Evolutionary conservation across 92 coral and sea anemone species (phyloP).

Genomic region (Virgularia gustaviana): DNA sequence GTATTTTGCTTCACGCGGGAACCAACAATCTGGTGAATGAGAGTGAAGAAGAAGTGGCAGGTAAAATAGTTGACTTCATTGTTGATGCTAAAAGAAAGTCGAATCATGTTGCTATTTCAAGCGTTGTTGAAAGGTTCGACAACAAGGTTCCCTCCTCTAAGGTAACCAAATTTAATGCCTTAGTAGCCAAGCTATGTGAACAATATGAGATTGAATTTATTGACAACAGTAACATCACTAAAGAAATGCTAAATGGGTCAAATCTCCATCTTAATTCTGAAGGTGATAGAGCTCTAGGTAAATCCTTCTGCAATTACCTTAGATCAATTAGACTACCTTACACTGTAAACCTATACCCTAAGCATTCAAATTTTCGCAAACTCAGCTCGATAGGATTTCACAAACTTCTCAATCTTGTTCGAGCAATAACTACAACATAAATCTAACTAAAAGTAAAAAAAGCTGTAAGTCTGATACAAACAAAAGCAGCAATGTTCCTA

Average conservation of each 20-base stretch:
- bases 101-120: neutral
- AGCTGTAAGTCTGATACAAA: neutral
- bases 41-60: neutral
- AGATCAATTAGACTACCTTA: neutral
- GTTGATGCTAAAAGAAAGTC: neutral
- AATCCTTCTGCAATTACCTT: neutral
- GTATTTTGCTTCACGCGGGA: slow-evolving; percentile 7
- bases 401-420: no score
- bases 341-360: no score
- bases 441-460: no score
- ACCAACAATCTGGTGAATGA: neutral
- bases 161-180: neutral
- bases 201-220: neutral
- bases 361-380: no score
- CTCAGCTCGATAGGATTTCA: no score
- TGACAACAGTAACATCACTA: neutral
- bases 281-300: slow-evolving; percentile 2
- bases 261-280: neutral
- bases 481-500: neutral
- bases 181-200: neutral
- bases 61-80: neutral
- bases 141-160: neutral
- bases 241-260: neutral
- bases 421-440: no score
- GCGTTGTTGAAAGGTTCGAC: slow-evolving; percentile 6